Percentiles rank a stretch among this genome's conserved stretches.
phyloP scores from a whole-genome alignment of 2,797 vertebrate species.

The Characodon lateralis region DNA sequence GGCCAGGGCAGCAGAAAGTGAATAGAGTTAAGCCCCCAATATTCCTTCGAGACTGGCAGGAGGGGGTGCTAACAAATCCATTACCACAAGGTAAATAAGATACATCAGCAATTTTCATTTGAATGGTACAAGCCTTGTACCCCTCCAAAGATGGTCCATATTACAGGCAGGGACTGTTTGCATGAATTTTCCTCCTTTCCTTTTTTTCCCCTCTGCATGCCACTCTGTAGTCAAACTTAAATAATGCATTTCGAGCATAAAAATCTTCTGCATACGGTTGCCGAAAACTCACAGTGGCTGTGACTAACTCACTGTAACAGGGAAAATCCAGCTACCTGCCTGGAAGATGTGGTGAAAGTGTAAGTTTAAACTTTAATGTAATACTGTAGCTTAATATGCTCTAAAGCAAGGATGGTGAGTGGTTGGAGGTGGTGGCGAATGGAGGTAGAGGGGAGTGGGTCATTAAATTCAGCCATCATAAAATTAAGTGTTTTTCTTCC shows the following conservation, averaged over 20 bases:
- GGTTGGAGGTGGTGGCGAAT: constrained; percentile 28
- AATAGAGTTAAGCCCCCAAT: constrained; percentile 72
- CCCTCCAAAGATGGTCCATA: constrained; percentile 60
- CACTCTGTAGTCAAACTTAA: constrained; percentile 66
- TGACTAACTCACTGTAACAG: constrained; percentile 74
- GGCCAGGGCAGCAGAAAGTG: constrained; percentile 82
- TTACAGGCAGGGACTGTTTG: constrained; percentile 60
- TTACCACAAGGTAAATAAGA: constrained; percentile 76
- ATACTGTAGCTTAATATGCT: constrained; percentile 59
- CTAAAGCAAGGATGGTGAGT: constrained; percentile 54
- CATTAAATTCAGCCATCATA: constrained; percentile 75
- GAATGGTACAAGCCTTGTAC: constrained; percentile 68
- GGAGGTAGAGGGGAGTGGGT: constrained; percentile 26
- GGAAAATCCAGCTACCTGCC: constrained; percentile 64
- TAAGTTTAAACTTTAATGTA: constrained; percentile 65
- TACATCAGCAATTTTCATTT: constrained; percentile 80
- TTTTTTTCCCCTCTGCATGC: constrained; percentile 13
- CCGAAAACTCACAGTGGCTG: constrained; percentile 70
- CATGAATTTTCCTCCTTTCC: constrained; percentile 14
- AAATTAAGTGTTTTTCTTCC: constrained; percentile 60
- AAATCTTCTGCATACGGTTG: constrained; percentile 51
- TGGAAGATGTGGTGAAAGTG: constrained; percentile 53
- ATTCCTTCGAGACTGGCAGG: constrained; percentile 69
- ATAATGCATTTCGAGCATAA: constrained; percentile 73
- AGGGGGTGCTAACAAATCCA: constrained; percentile 77